Evolutionary conservation across 1,140 invertebrate genomes (phyloP), one percentile per base, ranked within the genome.

Genomic region (Trachymyrmex septentrionalis): DNA sequence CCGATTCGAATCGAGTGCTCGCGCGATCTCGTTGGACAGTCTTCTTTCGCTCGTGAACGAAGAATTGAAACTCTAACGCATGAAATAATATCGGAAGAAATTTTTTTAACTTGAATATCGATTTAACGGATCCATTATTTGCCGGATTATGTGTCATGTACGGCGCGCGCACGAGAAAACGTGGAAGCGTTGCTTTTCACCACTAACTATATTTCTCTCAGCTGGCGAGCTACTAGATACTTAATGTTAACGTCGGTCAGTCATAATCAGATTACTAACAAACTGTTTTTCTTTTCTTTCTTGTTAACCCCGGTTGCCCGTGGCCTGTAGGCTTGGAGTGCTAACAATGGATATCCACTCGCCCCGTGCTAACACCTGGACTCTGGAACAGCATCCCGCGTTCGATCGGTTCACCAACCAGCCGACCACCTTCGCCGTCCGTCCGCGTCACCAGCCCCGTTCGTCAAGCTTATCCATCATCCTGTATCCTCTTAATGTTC

Each of bases 241-340:
- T 90, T 88, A 92, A 92, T 92, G 90, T 92, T 93, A 93, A 93
- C 89, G 91, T 92, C 87, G 82, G 88, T 93, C 91, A 92, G 91
- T 95, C 94, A 95, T 95, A 94, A 94, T 94, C 92, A 92, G 93
- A 95, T 94, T 95, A 96, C 96, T 96, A 96, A 96, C 96, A 96
- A 95, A 95, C 95, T 96, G 95, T 96, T 96, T 96, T 96, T 95
- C 95, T 96, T 96, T 96, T 95, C 95, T 96, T 96, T 96, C 95
- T 96, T 96, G 95, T 96, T 96, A 96, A 96, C 95, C 95, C 94
- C 95, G 95, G 95, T 96, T 96, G 95, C 95, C 95, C 95, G 95
- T 95, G 95, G 95, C 95, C 95, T 96, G 95, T 96, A 97, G 96
- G 96, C 96, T 96, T 96, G 95, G 96, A 96, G 96, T 97, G 96